Conservation (phyloP, 2,888 invertebrate species). For the Nomada fabriciana region DNA sequence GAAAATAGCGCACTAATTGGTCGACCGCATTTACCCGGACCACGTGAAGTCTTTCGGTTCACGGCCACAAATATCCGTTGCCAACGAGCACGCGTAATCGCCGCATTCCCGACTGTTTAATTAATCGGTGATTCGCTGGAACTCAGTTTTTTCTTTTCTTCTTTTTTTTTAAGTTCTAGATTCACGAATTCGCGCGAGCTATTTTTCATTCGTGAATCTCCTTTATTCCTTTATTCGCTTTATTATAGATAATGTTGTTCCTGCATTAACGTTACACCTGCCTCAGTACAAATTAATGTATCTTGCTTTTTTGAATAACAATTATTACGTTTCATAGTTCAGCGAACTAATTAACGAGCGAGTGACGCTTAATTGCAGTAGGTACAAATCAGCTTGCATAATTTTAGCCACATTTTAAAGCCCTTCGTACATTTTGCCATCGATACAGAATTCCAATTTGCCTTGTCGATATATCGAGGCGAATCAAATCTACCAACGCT, state of each 20-base stretch:
- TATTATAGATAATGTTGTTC: background rate
- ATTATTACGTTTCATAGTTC: too few relatives aligned
- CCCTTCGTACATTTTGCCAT: too few relatives aligned
- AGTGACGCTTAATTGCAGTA: too few relatives aligned
- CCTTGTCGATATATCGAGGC: too few relatives aligned
- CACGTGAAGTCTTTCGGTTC: conserved; percentile 51
- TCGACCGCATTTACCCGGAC: conserved; percentile 55
- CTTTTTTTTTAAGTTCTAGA: background rate
- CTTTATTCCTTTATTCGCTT: background rate
- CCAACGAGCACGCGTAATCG: conserved; percentile 40
- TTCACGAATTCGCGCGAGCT: conserved; percentile 33
- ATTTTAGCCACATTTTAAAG: too few relatives aligned
- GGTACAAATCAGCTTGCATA: too few relatives aligned
- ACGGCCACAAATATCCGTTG: conserved; percentile 53
- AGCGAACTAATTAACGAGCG: too few relatives aligned
- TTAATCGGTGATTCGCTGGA: conserved; percentile 56
- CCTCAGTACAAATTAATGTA: too few relatives aligned
- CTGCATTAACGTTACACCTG: background rate
- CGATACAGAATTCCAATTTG: too few relatives aligned
- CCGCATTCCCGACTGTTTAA: conserved; percentile 57
- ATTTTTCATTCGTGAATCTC: background rate
- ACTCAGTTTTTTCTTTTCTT: background rate
- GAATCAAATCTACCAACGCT: too few relatives aligned
- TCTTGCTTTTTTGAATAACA: too few relatives aligned
- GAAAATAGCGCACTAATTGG: conserved; percentile 68